A percentile compares a stretch with the other conserved stretches of the same genome.
phyloP scores from a whole-genome alignment of 2,888 invertebrate species.

The Yponomeuta sedellus region DNA sequence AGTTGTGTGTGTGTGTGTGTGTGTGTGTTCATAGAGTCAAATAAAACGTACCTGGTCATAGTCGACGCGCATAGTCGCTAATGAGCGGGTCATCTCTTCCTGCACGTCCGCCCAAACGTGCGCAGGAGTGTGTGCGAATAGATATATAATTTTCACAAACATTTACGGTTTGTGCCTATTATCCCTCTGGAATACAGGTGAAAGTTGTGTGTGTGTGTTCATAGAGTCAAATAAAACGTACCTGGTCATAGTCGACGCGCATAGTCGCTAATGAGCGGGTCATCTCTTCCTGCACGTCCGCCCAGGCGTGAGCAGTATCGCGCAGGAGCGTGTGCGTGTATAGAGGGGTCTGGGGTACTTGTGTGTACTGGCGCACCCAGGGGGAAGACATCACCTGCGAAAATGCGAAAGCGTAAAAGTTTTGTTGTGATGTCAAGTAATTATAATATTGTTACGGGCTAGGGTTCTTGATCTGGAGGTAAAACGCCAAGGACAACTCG shows the following conservation, averaged over 20 bases:
- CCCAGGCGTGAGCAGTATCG: slow-evolving; percentile 96
- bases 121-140: slow-evolving; percentile 78
- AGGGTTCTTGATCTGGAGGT: too few relatives aligned
- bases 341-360: slow-evolving; percentile 96
- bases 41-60: slow-evolving; percentile 84
- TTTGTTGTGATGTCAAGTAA: too few relatives aligned
- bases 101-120: slow-evolving; percentile 98
- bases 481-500: too few relatives aligned
- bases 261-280: slow-evolving; percentile 97
- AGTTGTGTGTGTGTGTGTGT: too few relatives aligned
- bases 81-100: slow-evolving; percentile 98
- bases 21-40: background rate
- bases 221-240: too few relatives aligned
- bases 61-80: slow-evolving; percentile 98
- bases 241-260: slow-evolving; percentile 95
- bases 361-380: slow-evolving; percentile 80
- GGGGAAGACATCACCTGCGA: slow-evolving; percentile 65
- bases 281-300: slow-evolving; percentile 99
- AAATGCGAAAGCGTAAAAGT: too few relatives aligned
- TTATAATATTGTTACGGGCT: too few relatives aligned
- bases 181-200: background rate
- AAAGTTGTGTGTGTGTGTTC: too few relatives aligned
- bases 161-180: too few relatives aligned
- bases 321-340: slow-evolving; percentile 92
- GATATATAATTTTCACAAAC: background rate